These are phyloP conservation scores for Podilymbus podiceps DNA, from an alignment of 2,113 vertebrate genomes.

Conservation along the genomic window DNA sequence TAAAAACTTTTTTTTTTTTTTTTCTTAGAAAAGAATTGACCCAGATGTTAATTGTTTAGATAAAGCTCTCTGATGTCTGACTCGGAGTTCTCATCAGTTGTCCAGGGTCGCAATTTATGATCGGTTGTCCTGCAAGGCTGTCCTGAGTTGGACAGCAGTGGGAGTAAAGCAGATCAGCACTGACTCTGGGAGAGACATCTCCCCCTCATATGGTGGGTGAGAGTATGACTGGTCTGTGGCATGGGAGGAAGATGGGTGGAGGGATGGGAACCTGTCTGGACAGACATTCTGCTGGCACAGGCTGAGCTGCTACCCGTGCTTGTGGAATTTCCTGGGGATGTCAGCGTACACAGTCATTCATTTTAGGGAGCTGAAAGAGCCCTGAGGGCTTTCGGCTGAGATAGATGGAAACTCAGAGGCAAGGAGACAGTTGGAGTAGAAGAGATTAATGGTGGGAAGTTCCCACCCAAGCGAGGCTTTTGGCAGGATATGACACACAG, in stretches of 20 bases:
- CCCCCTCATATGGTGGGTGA: not conserved
- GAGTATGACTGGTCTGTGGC: not conserved
- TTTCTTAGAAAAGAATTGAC: not conserved
- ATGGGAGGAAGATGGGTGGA: not conserved
- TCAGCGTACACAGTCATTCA: not conserved
- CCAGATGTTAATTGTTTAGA: not conserved
- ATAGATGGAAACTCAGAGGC: not conserved
- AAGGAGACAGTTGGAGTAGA: not conserved
- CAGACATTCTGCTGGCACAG: not conserved
- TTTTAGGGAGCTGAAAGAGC: not conserved
- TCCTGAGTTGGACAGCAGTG: not conserved
- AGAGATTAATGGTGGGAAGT: slow-evolving; percentile 41
- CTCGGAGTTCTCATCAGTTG: not conserved
- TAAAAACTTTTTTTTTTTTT: not conserved
- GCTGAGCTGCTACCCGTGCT: not conserved
- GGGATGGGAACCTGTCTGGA: slow-evolving; percentile 19
- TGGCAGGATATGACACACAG: slow-evolving; percentile 28
- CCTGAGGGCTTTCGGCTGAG: not conserved
- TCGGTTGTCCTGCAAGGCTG: not conserved
- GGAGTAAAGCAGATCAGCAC: not conserved
- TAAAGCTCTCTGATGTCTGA: not conserved
- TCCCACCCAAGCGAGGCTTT: not conserved
- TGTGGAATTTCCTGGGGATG: slow-evolving; percentile 45
- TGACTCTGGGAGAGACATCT: not conserved
- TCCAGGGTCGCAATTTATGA: not conserved